phyloP scores from a whole-genome alignment of 2,888 invertebrate genomes.

The Penaeus monodon region DNA sequence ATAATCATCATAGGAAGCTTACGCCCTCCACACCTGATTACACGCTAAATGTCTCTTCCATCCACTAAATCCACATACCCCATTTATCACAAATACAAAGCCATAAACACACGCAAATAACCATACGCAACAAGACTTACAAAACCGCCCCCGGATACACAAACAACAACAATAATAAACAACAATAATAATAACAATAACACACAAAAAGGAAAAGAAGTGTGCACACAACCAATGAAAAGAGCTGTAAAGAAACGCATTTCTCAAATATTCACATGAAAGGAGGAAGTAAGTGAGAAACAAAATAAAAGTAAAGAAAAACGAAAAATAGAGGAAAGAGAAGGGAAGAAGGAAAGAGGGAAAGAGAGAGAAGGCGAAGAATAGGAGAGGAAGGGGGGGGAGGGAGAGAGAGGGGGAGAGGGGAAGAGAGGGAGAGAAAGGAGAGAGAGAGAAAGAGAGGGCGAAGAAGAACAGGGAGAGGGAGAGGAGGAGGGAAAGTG shows the following conservation, averaged over 20 bases:
- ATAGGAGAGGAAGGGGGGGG: too few relatives aligned
- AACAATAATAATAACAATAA: too few relatives aligned
- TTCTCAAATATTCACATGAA: not conserved
- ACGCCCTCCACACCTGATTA: too few relatives aligned
- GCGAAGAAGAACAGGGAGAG: too few relatives aligned
- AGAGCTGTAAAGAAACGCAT: not conserved
- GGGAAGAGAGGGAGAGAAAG: not conserved
- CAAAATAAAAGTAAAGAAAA: too few relatives aligned
- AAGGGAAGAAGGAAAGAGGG: not conserved
- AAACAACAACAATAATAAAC: not conserved
- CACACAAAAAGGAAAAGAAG: too few relatives aligned
- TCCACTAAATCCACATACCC: too few relatives aligned
- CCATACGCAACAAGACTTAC: not conserved
- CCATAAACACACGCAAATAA: too few relatives aligned
- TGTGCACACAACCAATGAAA: not conserved
- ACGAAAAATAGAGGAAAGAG: not conserved
- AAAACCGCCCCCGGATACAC: not conserved
- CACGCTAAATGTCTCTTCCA: too few relatives aligned
- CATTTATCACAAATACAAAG: not conserved
- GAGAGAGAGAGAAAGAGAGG: rapidly evolving
- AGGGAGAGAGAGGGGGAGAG: not conserved
- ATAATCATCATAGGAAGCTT: too few relatives aligned
- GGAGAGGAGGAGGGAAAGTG: too few relatives aligned
- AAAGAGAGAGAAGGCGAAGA: not conserved
- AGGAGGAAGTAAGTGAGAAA: not conserved